Evolutionary conservation across 2,113 vertebrate genomes (phyloP), one percentile per base, ranked within the genome.

Genomic region (Felis catus): DNA sequence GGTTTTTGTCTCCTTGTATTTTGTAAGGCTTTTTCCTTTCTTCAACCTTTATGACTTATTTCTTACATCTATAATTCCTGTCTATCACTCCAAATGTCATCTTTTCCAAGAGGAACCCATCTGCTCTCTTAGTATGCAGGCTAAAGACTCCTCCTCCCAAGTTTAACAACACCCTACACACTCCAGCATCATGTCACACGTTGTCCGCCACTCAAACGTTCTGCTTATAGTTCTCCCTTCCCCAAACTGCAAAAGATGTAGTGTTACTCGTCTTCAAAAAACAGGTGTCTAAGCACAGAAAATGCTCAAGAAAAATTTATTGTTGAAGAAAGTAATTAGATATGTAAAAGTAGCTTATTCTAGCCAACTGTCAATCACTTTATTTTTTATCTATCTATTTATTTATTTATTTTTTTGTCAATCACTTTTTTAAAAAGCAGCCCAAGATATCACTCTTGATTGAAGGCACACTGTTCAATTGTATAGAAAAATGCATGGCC

Each of bases 311-410:
- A 84, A 94, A 79, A 7, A 9, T 89, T 87, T 63, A 45, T 23
- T 87, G 33, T 61, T 29, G 29, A 95, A 96, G n/a, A 90, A 92
- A 86, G 36, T 31, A 85, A 79, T 84, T 80, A 84, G 25, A 80
- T 61, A 78, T 21, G 58, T 36, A 65, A 81, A 92, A 93, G 84
- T 31, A 84, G 61, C 13, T 16, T 21, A 61, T 18, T 45, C 10
- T 9, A 7, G 16, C n/a, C 55, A 65, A 65, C 45, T 79, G 53
- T 45, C 83, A 94, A 7, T 94, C 45, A 93, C 66, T 91, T 68
- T 80, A 45, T 45, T 9, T 45, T 45, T 45, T 45, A 45, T 45
- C 7, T 45, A 45, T 8, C 1, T 7, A 45, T 9, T 45, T 45
- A 45, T 45, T 45, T 45, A 45, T 45, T 45, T 45, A 8, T 45